Conservation (phyloP, 2,113 vertebrate genomes). For the Mesoclemmys tuberculata region DNA sequence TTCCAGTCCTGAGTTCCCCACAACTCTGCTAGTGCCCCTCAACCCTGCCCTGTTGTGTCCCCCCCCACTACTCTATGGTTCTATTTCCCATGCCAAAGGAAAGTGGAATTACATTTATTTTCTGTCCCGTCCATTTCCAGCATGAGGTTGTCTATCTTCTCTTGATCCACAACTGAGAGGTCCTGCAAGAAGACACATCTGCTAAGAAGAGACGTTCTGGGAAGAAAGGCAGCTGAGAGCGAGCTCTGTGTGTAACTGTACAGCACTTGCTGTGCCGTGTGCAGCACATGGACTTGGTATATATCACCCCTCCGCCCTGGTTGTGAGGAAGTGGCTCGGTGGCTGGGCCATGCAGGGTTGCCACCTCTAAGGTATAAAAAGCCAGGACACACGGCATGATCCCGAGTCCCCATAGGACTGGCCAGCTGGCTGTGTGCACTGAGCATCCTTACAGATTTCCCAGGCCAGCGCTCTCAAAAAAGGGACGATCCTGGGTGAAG, state of each 20-base stretch:
- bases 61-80: neutral
- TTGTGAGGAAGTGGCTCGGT: neutral
- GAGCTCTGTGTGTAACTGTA: neutral
- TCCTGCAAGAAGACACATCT: constrained; percentile 78
- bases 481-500: neutral
- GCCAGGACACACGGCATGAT: neutral
- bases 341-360: neutral
- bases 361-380: neutral
- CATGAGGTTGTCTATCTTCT: constrained; percentile 92
- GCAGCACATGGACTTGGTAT: neutral
- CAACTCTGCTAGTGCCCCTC: neutral
- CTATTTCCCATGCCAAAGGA: neutral
- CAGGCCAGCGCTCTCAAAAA: neutral
- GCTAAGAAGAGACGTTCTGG: constrained; percentile 1
- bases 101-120: constrained; percentile 88
- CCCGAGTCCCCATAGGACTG: neutral
- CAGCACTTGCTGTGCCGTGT: accelerated
- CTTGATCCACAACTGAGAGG: constrained; percentile 89
- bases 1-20: neutral
- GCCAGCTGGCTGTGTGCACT: neutral
- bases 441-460: neutral
- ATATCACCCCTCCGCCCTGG: neutral
- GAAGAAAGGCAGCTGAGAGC: neutral
- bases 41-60: neutral
- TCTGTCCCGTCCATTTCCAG: constrained; percentile 92